phyloP scores from a whole-genome alignment of 2,888 invertebrate species.

The Synanthedon tipuliformis region DNA sequence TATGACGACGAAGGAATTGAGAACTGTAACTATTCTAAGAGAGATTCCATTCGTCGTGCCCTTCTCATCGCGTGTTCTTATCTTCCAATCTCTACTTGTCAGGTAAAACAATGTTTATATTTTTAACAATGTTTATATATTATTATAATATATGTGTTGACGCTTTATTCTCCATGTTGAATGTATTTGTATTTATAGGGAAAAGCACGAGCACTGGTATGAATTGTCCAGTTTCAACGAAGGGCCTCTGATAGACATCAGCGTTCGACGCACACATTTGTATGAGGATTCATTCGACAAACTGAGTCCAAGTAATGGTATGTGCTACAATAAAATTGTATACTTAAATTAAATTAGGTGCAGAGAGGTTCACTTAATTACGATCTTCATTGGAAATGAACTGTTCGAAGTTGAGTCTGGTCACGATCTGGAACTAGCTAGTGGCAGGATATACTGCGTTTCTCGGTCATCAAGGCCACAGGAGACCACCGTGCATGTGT shows the following conservation, averaged over 20 bases:
- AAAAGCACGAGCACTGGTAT: slow-evolving; percentile 80
- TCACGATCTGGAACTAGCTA: no score
- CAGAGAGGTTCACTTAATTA: no score
- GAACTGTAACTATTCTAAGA: slow-evolving; percentile 87
- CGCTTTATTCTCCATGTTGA: no score
- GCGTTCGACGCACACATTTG: slow-evolving; percentile 89
- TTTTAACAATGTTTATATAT: no score
- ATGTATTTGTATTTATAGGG: slow-evolving; percentile 33
- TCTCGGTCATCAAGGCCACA: no score
- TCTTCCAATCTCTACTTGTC: slow-evolving; percentile 78
- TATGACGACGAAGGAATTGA: slow-evolving; percentile 86
- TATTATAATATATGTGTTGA: no score
- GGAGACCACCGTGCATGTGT: no score
- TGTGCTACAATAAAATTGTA: slow-evolving; percentile 10
- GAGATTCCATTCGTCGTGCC: slow-evolving; percentile 96
- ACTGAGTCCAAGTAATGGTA: slow-evolving; percentile 89
- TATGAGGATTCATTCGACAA: slow-evolving; percentile 99
- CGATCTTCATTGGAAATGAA: no score
- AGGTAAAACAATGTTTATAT: slow-evolving; percentile 25
- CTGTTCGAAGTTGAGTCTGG: no score
- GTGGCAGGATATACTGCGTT: no score
- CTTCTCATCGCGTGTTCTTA: slow-evolving; percentile 89
- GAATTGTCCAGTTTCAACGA: slow-evolving; percentile 79
- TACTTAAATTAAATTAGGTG: no score
- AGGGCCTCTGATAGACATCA: slow-evolving; percentile 80